phyloP scores from a whole-genome alignment of 2,113 vertebrate species.

The Pygoscelis antarcticus region DNA sequence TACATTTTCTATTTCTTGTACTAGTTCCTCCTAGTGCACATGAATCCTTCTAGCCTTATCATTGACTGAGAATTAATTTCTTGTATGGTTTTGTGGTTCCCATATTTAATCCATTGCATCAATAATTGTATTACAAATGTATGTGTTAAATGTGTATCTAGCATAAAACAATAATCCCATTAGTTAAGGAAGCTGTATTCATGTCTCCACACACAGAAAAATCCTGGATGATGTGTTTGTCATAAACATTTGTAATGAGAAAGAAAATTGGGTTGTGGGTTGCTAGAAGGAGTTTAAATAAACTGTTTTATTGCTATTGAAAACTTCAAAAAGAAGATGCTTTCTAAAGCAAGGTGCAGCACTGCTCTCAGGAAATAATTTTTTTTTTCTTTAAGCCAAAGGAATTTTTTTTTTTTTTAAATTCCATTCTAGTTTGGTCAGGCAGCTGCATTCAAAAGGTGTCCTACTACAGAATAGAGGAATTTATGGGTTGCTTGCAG shows the following conservation, averaged over 20 bases:
- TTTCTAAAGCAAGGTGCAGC: background rate
- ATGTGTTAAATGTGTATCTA: background rate
- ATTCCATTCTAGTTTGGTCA: background rate
- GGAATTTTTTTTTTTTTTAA: background rate
- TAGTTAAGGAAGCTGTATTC: background rate
- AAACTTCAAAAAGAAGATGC: background rate
- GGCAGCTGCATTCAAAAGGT: background rate
- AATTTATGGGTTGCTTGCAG: background rate
- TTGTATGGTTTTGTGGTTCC: background rate
- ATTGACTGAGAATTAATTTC: constrained; percentile 2
- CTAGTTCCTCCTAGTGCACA: background rate
- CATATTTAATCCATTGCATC: constrained; percentile 26
- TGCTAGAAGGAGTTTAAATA: constrained; percentile 38
- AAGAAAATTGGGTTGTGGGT: constrained; percentile 1
- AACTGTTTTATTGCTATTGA: constrained; percentile 16
- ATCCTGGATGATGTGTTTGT: background rate
- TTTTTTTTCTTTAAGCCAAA: background rate
- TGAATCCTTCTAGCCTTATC: background rate
- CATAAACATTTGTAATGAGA: constrained; percentile 5
- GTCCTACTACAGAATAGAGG: background rate
- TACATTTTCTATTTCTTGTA: background rate
- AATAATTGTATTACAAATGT: constrained; percentile 19
- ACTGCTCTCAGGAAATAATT: background rate
- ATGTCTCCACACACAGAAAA: background rate
- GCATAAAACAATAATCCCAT: constrained; percentile 17